Evolutionary conservation across 2,888 invertebrate genomes (phyloP).

Genomic region (Autographa gamma): DNA sequence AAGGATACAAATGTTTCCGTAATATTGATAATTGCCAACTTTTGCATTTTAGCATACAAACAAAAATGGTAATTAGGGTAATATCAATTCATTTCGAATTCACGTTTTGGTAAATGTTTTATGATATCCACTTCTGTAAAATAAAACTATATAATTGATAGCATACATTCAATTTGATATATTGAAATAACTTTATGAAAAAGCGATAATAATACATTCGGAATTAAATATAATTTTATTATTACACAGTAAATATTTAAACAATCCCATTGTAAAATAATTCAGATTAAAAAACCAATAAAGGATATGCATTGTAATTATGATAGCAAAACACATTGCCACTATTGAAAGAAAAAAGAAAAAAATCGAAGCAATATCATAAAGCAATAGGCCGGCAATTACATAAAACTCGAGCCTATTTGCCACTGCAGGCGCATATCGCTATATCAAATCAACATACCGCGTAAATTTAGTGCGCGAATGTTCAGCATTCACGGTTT

Average conservation of each 20-base stretch:
- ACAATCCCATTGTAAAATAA: constrained; percentile 13
- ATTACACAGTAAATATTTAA: constrained; percentile 10
- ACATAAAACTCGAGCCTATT: constrained; percentile 35
- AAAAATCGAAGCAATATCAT: constrained; percentile 15
- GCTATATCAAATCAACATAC: constrained; percentile 36
- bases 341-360: constrained; percentile 8
- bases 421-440: constrained; percentile 26
- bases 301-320: constrained; percentile 19
- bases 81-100: constrained; percentile 1
- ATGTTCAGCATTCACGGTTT: constrained; percentile 37
- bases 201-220: constrained; percentile 8
- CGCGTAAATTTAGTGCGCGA: constrained; percentile 27
- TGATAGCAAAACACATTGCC: constrained; percentile 6
- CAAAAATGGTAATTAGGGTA: constrained; percentile 5
- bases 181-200: constrained; percentile 8
- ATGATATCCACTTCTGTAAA: not conserved
- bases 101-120: constrained; percentile 2
- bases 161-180: not conserved
- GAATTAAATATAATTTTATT: constrained; percentile 17
- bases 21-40: not conserved
- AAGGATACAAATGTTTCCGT: constrained; percentile 11
- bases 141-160: constrained; percentile 2
- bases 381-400: constrained; percentile 30
- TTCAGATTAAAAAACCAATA: not conserved
- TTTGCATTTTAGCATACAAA: not conserved